phyloP scores from a whole-genome alignment of 1,140 invertebrate genomes.

The Scaptodrosophila lebanonensis region DNA sequence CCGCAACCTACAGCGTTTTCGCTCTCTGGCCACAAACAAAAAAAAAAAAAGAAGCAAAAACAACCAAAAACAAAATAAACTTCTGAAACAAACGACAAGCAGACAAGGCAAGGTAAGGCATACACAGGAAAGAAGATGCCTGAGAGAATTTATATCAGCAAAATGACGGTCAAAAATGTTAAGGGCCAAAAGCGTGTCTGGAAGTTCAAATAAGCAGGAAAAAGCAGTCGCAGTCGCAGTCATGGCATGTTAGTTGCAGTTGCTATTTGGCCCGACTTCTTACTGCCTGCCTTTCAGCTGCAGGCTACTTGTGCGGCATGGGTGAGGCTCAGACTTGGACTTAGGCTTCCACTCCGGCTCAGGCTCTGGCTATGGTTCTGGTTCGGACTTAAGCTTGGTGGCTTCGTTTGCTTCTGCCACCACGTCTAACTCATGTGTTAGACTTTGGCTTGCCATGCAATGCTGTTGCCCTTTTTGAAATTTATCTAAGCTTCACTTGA shows the following conservation, averaged over 20 bases:
- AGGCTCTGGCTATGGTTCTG: too few species aligned
- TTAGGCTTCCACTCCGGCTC: too few species aligned
- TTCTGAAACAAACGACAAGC: conserved; percentile 1
- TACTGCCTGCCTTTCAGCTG: too few species aligned
- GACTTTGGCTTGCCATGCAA: conserved; percentile 14
- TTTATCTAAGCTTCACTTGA: conserved; percentile 73
- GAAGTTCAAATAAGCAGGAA: conserved; percentile 68
- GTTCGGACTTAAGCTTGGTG: conserved; percentile 7
- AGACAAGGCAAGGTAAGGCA: too few species aligned
- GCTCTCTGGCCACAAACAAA: conserved; percentile 22
- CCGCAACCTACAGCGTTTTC: conserved; percentile 56
- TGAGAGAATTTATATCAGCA: conserved; percentile 66
- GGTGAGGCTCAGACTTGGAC: neutral
- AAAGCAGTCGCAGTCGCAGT: conserved; percentile 35
- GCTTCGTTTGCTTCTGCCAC: neutral
- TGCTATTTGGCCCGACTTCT: too few species aligned
- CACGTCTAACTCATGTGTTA: conserved; percentile 12
- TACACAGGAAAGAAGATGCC: too few species aligned
- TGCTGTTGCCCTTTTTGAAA: conserved; percentile 73
- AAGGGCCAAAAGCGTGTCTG: conserved; percentile 76
- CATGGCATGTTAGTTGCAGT: conserved; percentile 53
- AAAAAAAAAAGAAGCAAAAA: conserved; percentile 23
- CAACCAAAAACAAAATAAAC: conserved; percentile 5
- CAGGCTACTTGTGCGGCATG: too few species aligned
- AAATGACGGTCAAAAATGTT: conserved; percentile 75